These are phyloP conservation scores for Lasioglossum vierecki DNA, from an alignment of 2,888 invertebrate genomes.

Conservation along the genomic window DNA sequence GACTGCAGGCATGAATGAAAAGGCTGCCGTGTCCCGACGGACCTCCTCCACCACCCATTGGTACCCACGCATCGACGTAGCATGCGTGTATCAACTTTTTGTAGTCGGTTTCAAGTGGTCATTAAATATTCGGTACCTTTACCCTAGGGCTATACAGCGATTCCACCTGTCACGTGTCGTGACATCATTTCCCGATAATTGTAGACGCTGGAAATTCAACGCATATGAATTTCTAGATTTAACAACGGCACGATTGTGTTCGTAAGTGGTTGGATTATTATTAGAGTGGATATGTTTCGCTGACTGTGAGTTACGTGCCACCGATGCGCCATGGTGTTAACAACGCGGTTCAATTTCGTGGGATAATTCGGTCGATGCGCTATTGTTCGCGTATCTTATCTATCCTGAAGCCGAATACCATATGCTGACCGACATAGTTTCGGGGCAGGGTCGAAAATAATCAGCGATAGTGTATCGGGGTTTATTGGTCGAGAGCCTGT, in stretches of 20 bases:
- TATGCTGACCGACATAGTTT: slow-evolving; percentile 15
- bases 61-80: not conserved
- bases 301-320: not conserved
- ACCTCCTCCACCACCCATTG: not conserved
- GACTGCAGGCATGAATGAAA: not conserved
- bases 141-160: too few relatives aligned
- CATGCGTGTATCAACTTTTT: not conserved
- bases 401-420: slow-evolving; percentile 27
- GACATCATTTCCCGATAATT: not conserved
- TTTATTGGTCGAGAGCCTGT: not conserved
- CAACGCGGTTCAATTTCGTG: slow-evolving; percentile 13
- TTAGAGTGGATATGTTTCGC: slow-evolving; percentile 14
- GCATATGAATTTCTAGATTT: not conserved
- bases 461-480: not conserved
- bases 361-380: slow-evolving; percentile 37
- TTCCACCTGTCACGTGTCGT: not conserved
- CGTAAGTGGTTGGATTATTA: slow-evolving; percentile 5
- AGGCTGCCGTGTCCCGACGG: not conserved
- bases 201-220: not conserved
- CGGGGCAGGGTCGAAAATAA: slow-evolving; percentile 1
- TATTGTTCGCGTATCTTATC: slow-evolving; percentile 39
- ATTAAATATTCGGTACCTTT: too few relatives aligned
- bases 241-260: not conserved
- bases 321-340: slow-evolving; percentile 1
- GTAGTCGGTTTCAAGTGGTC: too few relatives aligned